Percentiles rank a stretch among this genome's conserved stretches.
These are phyloP conservation scores for Pampusana beccarii DNA, from an alignment of 2,113 vertebrate species.

Conservation along the genomic window DNA sequence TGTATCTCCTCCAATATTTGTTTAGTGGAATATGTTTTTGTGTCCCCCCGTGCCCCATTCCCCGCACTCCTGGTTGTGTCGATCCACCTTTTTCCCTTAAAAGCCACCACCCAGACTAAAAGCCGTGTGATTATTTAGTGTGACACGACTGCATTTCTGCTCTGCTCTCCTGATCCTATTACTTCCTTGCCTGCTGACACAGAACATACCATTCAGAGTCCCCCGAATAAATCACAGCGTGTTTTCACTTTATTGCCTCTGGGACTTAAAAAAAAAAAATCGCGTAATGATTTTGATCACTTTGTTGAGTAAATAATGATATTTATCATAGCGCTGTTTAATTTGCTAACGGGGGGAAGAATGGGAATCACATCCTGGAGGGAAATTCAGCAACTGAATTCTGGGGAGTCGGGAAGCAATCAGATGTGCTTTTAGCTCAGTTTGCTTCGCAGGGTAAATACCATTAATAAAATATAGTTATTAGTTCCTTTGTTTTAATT, in stretches of 20 bases:
- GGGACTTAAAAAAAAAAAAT: constrained; percentile 62
- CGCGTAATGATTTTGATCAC: constrained; percentile 68
- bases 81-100: neutral
- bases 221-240: constrained; percentile 75
- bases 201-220: constrained; percentile 68
- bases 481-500: neutral
- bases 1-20: neutral
- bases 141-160: constrained; percentile 51
- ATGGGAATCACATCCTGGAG: constrained; percentile 25
- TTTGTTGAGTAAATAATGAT: constrained; percentile 73
- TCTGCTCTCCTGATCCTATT: constrained; percentile 1
- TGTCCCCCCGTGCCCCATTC: neutral
- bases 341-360: constrained; percentile 76
- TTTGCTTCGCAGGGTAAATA: neutral
- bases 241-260: constrained; percentile 57
- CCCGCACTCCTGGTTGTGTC: neutral
- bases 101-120: neutral
- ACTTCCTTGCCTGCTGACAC: constrained; percentile 35
- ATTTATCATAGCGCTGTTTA: constrained; percentile 79
- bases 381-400: neutral
- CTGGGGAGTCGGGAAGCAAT: neutral
- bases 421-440: neutral
- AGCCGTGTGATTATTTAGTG: neutral
- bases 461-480: neutral
- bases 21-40: neutral